Evolutionary conservation across 2,113 vertebrate genomes (phyloP), one percentile per base, ranked within the genome.

Genomic region (Peromyscus polionotus): DNA sequence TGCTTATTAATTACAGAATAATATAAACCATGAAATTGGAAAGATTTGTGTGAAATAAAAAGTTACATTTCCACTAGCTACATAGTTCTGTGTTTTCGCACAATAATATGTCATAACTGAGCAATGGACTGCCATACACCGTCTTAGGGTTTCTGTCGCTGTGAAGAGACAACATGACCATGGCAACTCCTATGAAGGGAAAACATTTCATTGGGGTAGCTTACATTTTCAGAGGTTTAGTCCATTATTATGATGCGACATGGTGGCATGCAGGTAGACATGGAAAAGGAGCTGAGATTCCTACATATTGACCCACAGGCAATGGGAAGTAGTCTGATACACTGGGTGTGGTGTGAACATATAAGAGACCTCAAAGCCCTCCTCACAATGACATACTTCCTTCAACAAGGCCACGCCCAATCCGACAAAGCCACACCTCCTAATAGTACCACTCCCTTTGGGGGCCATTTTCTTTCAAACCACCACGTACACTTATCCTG

Each of bases 11-110:
- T 95, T 93, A 91, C 0, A 89, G 1, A 3, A 83, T 84, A 57
- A 31, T 94, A 48, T 96, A 57, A 96, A 91, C 45, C 87, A 95
- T 96, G 83, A 97, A 95, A 96, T 96, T 94, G 54, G 88, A 94
- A 95, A 84, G 84, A 80, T 90, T 89, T 96, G 42, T 45, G 4
- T 70, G 9, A 83, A 94, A 97, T 73, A 5, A 94, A 85, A 94
- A 94, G 48, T 63, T 57, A 33, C 31, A 24, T 51, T 92, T 59
- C 22, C 9, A 88, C 67, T 77, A 86, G 39, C 48, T 93, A 42
- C 4, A 63, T 1, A 67, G 54, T 70, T 91, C 72, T 73, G 76
- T 59, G 85, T 76, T 94, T 48, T 92, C 51, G 80, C 17, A 2
- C 24, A 33, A 73, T 48, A 83, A 26, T 42, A 28, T 65, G 51